Conservation (phyloP, 2,888 invertebrate species). For the Erebia palarica region DNA sequence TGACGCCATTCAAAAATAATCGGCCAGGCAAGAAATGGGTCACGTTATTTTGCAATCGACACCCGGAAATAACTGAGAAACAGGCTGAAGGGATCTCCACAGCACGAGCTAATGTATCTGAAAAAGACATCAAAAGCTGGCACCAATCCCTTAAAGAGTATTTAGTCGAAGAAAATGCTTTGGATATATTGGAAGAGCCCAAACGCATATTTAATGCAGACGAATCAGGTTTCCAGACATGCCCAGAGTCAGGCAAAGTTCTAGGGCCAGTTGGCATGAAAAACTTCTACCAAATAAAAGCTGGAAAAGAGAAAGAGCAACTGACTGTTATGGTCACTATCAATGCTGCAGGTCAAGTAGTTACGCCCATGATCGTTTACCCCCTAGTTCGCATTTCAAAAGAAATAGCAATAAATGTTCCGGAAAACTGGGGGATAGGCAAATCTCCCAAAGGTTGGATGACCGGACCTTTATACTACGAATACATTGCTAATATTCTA, state of each 20-base stretch:
- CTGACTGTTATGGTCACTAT: slow-evolving; percentile 48
- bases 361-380: slow-evolving; percentile 45
- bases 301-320: slow-evolving; percentile 41
- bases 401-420: slow-evolving; percentile 40
- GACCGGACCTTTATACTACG: slow-evolving; percentile 48
- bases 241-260: slow-evolving; percentile 41
- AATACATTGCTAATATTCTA: slow-evolving; percentile 44
- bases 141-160: slow-evolving; percentile 32
- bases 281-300: slow-evolving; percentile 45
- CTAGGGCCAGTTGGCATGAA: slow-evolving; percentile 41
- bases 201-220: slow-evolving; percentile 40
- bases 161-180: slow-evolving; percentile 31
- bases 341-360: slow-evolving; percentile 42
- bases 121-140: slow-evolving; percentile 29
- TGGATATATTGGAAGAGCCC: slow-evolving; percentile 33
- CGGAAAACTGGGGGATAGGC: slow-evolving; percentile 46
- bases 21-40: background rate
- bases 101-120: slow-evolving; percentile 27
- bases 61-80: slow-evolving; percentile 25
- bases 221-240: slow-evolving; percentile 40
- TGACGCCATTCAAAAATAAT: slow-evolving; percentile 1
- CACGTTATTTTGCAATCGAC: slow-evolving; percentile 1
- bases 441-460: slow-evolving; percentile 51
- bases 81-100: slow-evolving; percentile 30
- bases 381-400: slow-evolving; percentile 46